Percentiles rank a stretch among this genome's conserved stretches.
Evolutionary conservation across 2,797 vertebrate species (phyloP).

Genomic region (Oreochromis mossambicus): DNA sequence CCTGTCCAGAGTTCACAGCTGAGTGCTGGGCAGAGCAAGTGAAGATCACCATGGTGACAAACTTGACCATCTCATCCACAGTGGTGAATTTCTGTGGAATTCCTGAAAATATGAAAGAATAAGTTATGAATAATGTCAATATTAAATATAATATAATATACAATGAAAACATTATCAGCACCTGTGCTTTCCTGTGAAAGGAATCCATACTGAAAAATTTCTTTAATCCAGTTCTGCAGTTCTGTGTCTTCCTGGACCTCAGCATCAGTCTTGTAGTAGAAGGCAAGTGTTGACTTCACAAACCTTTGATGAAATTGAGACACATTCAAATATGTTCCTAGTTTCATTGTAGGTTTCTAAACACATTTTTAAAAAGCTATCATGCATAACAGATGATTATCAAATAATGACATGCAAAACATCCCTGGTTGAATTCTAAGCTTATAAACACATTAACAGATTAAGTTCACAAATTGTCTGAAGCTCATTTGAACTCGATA

Average conservation of each 20-base stretch:
- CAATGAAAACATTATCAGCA: neutral
- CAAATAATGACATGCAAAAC: neutral
- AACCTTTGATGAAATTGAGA: constrained; percentile 13
- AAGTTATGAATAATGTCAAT: neutral
- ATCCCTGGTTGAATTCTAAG: too few relatives aligned
- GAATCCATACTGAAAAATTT: constrained; percentile 44
- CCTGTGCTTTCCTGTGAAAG: neutral
- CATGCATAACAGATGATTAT: neutral
- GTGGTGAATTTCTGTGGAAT: neutral
- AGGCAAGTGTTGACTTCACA: constrained; percentile 20
- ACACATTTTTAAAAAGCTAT: neutral
- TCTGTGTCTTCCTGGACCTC: constrained; percentile 36
- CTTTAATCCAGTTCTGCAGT: constrained; percentile 43
- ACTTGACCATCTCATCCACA: neutral
- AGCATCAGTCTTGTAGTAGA: constrained; percentile 39
- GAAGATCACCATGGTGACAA: constrained; percentile 8
- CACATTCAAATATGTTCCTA: neutral
- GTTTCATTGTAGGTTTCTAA: neutral
- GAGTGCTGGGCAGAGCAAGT: neutral
- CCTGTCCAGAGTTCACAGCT: neutral
- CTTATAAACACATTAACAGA: too few relatives aligned
- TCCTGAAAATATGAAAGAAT: neutral
- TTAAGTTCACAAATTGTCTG: too few relatives aligned
- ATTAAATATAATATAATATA: neutral
- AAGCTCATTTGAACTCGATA: too few relatives aligned